Base-by-base conservation (phyloP, 2,888 invertebrate genomes). In the Hyles lineata region DNA sequence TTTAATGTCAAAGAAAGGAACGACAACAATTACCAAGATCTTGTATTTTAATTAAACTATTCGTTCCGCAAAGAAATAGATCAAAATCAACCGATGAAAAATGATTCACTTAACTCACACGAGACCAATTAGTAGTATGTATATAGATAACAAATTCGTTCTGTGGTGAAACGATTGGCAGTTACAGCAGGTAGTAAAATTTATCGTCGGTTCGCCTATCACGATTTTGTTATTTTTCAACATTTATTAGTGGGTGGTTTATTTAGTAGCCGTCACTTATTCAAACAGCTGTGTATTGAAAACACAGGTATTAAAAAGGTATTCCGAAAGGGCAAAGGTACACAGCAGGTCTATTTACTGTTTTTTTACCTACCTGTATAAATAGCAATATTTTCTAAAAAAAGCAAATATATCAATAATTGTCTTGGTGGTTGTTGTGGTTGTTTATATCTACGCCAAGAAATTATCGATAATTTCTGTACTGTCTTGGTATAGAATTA, bases 161-260 rank as follows among this genome's bases (percentile, higher is more conserved):
- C 15, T 15, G 3, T 60, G 15, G 60, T 23, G 8, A 60, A 60
- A 60, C 25, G 60, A 60, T 60, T 60, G 60, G 60, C 25, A 60
- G 60, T 60, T 60, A 55, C 60, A 9, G 23, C 25, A 25, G 60
- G 25, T 25, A 60, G 25, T 60, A 60, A 60, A 60, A 60, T 60
- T 11, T 21, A 17, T 17, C 25, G 60, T 60, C 60, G 25, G 23
- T 60, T 11, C 60, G 60, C 25, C 60, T 60, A 60, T 60, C 25
- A 60, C 15, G 23, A 29, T 60, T 23, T 60, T 60, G 25, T 17
- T 60, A 17, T 60, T 60, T 60, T 17, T 60, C 17, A 60, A 60
- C 9, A 60, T 25, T 25, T 60, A 59, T 59, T 8, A 23, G 17
- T 60, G 60, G 60, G 60, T 60, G 25, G 8, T 29, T 29, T 29